Evolutionary conservation across 2,113 vertebrate species (phyloP).

Genomic region (Meles meles): DNA sequence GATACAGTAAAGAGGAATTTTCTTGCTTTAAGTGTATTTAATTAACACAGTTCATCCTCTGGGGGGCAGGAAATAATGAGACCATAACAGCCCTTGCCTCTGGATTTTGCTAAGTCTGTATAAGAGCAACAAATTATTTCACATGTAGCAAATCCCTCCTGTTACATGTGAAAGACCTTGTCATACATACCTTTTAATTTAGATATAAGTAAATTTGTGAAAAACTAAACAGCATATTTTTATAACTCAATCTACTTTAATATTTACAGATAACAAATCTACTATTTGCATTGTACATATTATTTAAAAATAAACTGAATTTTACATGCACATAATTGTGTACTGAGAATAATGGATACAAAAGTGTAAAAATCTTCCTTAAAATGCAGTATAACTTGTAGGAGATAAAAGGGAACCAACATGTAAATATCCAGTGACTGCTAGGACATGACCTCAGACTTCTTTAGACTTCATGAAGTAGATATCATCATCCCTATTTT

Average conservation of each 20-base stretch:
- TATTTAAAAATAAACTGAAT: background rate
- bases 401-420: background rate
- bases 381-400: background rate
- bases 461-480: background rate
- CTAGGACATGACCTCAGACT: background rate
- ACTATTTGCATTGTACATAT: background rate
- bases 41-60: slow-evolving; percentile 59
- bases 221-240: background rate
- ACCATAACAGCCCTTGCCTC: slow-evolving; percentile 28
- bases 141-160: slow-evolving; percentile 7
- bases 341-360: background rate
- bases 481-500: background rate
- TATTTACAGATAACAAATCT: background rate
- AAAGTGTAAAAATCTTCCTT: background rate
- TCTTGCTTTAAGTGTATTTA: slow-evolving; percentile 52
- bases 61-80: slow-evolving; percentile 60
- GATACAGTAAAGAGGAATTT: background rate
- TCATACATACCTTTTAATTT: slow-evolving; percentile 25
- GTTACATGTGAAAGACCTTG: slow-evolving; percentile 7
- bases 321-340: background rate
- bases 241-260: background rate
- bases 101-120: slow-evolving; percentile 43
- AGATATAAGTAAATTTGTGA: slow-evolving; percentile 10
- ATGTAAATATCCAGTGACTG: background rate
- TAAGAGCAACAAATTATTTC: background rate